A percentile compares a stretch with the other conserved stretches of the same genome.
These are phyloP conservation scores for Nyctibius grandis DNA, from an alignment of 2,797 vertebrate species.

Conservation along the genomic window DNA sequence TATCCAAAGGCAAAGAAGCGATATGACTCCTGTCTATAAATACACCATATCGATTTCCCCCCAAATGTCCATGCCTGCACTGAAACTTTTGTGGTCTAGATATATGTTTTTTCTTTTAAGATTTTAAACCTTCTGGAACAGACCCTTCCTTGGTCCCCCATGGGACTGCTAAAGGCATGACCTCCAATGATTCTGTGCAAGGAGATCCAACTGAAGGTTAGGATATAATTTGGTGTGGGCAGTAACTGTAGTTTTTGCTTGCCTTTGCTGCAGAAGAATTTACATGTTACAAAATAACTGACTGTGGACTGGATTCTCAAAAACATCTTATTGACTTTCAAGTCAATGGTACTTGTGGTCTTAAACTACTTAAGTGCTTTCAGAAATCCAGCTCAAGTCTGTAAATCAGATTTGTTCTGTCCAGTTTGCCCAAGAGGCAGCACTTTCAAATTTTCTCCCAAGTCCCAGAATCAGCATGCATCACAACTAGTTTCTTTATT, in stretches of 20 bases:
- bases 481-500: not conserved
- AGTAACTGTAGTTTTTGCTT: not conserved
- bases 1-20: not conserved
- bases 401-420: constrained; percentile 47
- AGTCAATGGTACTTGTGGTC: not conserved
- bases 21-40: not conserved
- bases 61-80: not conserved
- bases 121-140: not conserved
- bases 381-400: not conserved
- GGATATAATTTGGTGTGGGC: not conserved
- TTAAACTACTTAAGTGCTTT: not conserved
- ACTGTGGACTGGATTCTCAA: not conserved
- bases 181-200: not conserved
- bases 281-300: not conserved
- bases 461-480: not conserved
- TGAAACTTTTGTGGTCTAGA: not conserved
- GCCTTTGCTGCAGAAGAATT: not conserved
- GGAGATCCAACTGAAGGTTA: not conserved
- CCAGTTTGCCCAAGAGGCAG: constrained; percentile 4
- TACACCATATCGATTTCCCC: not conserved
- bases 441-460: not conserved
- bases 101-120: not conserved
- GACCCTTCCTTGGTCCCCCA: not conserved
- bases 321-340: not conserved
- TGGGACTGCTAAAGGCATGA: not conserved